These are phyloP conservation scores for Holothuria scabra DNA, from an alignment of 53 echinoderm and acorn worm genomes.

Conservation along the genomic window DNA sequence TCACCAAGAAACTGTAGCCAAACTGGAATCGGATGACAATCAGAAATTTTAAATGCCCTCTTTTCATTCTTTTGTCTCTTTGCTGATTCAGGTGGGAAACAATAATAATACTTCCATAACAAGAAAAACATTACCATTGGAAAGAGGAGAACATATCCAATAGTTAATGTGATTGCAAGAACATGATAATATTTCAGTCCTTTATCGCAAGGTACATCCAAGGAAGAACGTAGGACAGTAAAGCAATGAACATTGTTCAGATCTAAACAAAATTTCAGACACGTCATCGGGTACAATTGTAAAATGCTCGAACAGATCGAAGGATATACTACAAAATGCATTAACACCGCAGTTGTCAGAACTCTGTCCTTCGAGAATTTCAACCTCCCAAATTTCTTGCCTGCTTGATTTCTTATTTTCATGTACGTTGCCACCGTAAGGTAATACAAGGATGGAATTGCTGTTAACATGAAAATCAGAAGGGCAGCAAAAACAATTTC, in stretches of 20 bases:
- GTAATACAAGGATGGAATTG: background rate
- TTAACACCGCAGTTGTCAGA: background rate
- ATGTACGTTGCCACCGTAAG: background rate
- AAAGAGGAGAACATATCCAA: background rate
- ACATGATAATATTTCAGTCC: background rate
- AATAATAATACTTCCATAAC: background rate
- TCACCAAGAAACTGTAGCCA: no score
- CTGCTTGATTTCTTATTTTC: background rate
- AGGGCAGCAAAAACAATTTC: background rate
- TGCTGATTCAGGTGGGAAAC: no score
- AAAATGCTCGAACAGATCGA: constrained; percentile 9
- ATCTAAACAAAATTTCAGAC: background rate
- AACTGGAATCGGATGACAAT: no score
- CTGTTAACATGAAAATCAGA: background rate
- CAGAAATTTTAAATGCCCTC: no score
- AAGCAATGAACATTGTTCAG: background rate
- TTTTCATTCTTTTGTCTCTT: no score
- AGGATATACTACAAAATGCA: background rate
- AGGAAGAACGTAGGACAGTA: background rate
- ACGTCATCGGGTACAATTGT: background rate
- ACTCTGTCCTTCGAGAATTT: background rate
- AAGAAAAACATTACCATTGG: background rate
- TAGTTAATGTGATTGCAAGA: background rate
- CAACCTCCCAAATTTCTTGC: background rate
- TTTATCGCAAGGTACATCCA: background rate